Base-by-base conservation (phyloP, 30 jellyfish, hydroid and myxozoan genomes). In the Pseudorhiza aurosa region DNA sequence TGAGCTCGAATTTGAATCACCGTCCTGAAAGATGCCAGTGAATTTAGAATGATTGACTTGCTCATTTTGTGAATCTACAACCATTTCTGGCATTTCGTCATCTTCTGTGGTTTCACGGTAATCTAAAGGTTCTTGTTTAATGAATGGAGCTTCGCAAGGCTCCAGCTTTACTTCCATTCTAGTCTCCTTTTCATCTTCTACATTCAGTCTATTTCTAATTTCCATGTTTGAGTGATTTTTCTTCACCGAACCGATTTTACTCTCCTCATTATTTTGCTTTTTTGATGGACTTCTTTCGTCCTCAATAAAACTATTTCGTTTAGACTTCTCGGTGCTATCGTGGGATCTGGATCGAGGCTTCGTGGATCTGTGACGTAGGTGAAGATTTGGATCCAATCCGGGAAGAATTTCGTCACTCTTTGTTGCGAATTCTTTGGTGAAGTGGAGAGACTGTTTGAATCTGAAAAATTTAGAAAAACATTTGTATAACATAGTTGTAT, bases 91-190 rank as follows among this genome's bases (percentile, higher is more conserved):
- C 17, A 74, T 62, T 44, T 45, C 78, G 7, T 70, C 75, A 65
- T 55, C 36, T 59, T 45, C 95, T 39, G 45, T 32, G 2, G 19
- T 15, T 14, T 33, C 87, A 53, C 19, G 33, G 19, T 12, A 18
- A 3, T 85, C 95, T 47, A 56, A 25, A 2, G 96, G 96, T 33
- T 85, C 87, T 14, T 65, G 81, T 43, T 73, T 76, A 24, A 73
- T 81, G 12, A 43, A 7, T n/a, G 40, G 17, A 35, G 65, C 35
- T 14, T 36, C 84, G 17, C 35, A 30, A 39, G 82, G 75, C 80
- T 53, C 87, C 8, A 24, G 14, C 26, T 78, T 72, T 29, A 72
- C 58, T 71, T 40, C 65, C 10, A 72, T 64, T 31, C 37, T 71
- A 22, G 40, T 50, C 35, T 10, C 2, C 56, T 28, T 18, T 65